phyloP scores from a whole-genome alignment of 1,140 invertebrate genomes.

The Lasioglossum baleicum region DNA sequence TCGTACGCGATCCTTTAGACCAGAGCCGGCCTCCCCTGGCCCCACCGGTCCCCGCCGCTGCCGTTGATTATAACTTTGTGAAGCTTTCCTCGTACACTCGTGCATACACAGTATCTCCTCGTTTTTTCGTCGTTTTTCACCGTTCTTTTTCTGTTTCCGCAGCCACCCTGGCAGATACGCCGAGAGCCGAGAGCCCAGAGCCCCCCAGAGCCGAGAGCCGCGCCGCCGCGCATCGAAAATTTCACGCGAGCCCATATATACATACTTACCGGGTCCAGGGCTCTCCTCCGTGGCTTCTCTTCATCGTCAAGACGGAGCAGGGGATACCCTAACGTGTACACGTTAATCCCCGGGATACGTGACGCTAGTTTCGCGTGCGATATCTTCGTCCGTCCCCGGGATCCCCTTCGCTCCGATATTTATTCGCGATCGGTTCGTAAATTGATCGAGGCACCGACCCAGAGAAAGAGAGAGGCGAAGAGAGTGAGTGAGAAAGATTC shows the following conservation, averaged over 20 bases:
- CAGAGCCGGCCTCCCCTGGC: not conserved
- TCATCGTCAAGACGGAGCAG: too few relatives aligned
- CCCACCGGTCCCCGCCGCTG: not conserved
- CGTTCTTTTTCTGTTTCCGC: too few relatives aligned
- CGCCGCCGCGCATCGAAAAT: not conserved
- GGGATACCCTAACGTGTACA: too few relatives aligned
- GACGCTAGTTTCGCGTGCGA: slow-evolving; percentile 25
- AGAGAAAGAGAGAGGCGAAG: not conserved
- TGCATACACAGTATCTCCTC: not conserved
- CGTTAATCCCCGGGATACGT: not conserved
- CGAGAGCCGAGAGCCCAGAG: too few relatives aligned
- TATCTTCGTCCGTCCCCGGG: slow-evolving; percentile 13
- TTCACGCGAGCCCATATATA: slow-evolving; percentile 7
- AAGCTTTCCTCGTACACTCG: slow-evolving; percentile 14
- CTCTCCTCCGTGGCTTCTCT: too few relatives aligned
- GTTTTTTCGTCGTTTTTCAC: not conserved
- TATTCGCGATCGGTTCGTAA: slow-evolving; percentile 12
- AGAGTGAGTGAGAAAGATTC: not conserved
- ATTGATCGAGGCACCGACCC: slow-evolving; percentile 25
- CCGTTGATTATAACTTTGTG: slow-evolving; percentile 38
- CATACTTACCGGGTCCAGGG: too few relatives aligned
- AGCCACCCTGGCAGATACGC: too few relatives aligned
- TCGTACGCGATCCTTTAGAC: slow-evolving; percentile 38
- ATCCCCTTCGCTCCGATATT: not conserved
- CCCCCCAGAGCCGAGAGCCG: not conserved